Conservation (phyloP, 2,888 invertebrate genomes). For the Orthosia incerta region DNA sequence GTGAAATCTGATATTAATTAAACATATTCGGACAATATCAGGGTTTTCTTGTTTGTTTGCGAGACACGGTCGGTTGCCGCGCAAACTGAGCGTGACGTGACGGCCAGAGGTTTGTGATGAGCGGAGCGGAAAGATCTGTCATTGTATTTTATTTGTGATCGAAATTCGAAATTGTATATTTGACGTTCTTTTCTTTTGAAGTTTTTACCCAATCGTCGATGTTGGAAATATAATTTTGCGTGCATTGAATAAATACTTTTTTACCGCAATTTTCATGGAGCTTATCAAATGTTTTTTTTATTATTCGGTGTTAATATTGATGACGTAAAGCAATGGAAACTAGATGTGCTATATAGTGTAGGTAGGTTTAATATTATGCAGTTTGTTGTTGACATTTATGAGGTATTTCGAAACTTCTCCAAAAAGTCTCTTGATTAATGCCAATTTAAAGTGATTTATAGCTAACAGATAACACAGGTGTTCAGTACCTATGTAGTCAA, state of each 20-base stretch:
- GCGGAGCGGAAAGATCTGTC: slow-evolving; percentile 58
- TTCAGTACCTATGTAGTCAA: background rate
- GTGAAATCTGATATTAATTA: slow-evolving; percentile 66
- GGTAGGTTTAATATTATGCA: background rate
- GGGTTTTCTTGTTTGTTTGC: slow-evolving; percentile 49
- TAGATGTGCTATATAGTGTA: no score
- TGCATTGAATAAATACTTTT: background rate
- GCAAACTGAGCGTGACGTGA: slow-evolving; percentile 71
- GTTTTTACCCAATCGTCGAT: slow-evolving; percentile 3
- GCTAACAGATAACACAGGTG: background rate
- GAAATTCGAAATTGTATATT: slow-evolving; percentile 9
- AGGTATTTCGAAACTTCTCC: background rate
- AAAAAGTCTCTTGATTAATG: background rate
- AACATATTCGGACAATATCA: slow-evolving; percentile 54
- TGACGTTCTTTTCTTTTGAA: slow-evolving; percentile 31
- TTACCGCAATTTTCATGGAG: background rate
- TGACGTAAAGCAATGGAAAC: background rate
- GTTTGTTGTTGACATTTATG: background rate
- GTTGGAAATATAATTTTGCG: background rate
- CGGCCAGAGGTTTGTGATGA: slow-evolving; percentile 41
- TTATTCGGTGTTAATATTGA: background rate
- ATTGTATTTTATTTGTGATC: slow-evolving; percentile 17
- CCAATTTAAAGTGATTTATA: background rate
- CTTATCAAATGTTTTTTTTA: background rate
- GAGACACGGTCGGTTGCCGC: slow-evolving; percentile 63